phyloP scores from a whole-genome alignment of 1,140 invertebrate species.

The Apis mellifera region Amel_HAv3.1 CM009940.2:8157501-8158000 shows the following conservation, averaged over 20 bases:
- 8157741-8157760: background rate
- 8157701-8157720: background rate
- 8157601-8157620: background rate
- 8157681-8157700: background rate
- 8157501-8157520: background rate
- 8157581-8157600: background rate
- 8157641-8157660: background rate
- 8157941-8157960: constrained; percentile 33
- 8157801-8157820: constrained; percentile 34
- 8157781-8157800: constrained; percentile 12
- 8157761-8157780: constrained; percentile 6
- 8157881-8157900: constrained; percentile 20
- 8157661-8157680: background rate
- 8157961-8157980: background rate
- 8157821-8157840: constrained; percentile 33
- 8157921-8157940: constrained; percentile 1
- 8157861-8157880: constrained; percentile 19
- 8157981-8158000: constrained; percentile 32
- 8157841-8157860: constrained; percentile 31
- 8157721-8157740: background rate
- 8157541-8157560: constrained; percentile 23
- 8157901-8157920: constrained; percentile 4
- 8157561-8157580: background rate
- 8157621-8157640: background rate
- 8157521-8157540: background rate